Base-by-base conservation (phyloP, 2,888 invertebrate genomes). In the Leptogaster cylindrica region DNA sequence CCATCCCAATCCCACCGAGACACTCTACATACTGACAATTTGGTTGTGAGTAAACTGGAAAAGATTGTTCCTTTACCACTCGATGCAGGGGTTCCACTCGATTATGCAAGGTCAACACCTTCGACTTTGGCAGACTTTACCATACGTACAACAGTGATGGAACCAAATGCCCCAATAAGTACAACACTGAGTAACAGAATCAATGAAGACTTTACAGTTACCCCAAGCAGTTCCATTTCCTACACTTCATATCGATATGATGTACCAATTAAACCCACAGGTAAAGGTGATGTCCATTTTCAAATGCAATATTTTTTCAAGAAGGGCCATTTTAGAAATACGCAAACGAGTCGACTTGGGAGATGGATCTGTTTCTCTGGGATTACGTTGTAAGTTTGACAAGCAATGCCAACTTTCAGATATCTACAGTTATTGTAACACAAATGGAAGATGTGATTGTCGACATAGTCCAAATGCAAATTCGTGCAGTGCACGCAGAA, bases 361-460 rank as follows among this genome's bases (percentile, higher is more conserved):
- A 2, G 74, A 79, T 69, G 81, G 79, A 58, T 77, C 81, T 25
- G 87, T 91, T 5, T 92, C 92, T 14, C 82, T 95, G 33, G 94
- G 95, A 5, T 84, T 91, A 75, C 82, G 87, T 2, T 95, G 95
- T 76, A 82, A 85, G 41, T 86, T 86, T 20, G 89, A 93, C 78
- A 82, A 88, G 28, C 92, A 95, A 80, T 95, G 95, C 76, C 87
- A 88, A 74, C 83, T 88, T 73, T 88, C 93, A 5, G 95, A 95
- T 82, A 85, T 89, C 0, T 84, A 89, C 76, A 89, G 93, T 0
- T 82, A 87, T 66, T 95, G 95, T 77, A 81, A 82, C 85, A 61
- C 71, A 23, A 74, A 73, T 1, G 78, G 78, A 12, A 77, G 84
- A 66, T 95, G 95, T 76, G 92, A 94, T 76, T 95, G 94, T 77